Percentiles rank a stretch among this genome's conserved stretches.
Conservation (phyloP, 2,888 invertebrate genomes). For the Idaea straminata region DNA sequence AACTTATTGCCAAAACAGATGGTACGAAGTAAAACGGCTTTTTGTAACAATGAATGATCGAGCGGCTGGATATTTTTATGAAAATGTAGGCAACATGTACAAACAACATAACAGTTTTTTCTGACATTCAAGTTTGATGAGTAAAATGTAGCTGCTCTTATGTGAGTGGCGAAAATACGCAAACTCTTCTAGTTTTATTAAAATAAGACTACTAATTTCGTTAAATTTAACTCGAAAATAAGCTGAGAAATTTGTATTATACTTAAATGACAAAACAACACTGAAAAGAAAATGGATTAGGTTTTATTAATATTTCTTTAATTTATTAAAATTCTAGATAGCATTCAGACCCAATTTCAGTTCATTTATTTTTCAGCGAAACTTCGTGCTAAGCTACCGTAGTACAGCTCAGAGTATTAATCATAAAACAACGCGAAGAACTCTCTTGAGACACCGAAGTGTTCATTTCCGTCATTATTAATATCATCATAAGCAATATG, state of each 20-base stretch:
- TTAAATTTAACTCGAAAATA: too few species aligned
- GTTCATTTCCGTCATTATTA: conserved; percentile 53
- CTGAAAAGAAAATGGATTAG: too few species aligned
- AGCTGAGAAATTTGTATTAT: too few species aligned
- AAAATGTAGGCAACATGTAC: conserved; percentile 1
- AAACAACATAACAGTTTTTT: neutral
- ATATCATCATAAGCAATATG: conserved; percentile 52
- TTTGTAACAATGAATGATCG: conserved; percentile 58
- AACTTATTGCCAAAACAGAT: conserved; percentile 66
- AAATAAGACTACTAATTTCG: too few species aligned
- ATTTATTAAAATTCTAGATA: neutral
- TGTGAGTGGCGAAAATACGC: neutral
- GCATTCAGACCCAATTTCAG: neutral
- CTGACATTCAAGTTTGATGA: neutral
- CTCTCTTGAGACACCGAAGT: conserved; percentile 40
- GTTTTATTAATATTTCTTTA: too few species aligned
- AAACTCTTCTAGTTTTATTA: neutral
- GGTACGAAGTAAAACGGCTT: conserved; percentile 55
- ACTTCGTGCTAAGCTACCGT: neutral
- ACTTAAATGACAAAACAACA: too few species aligned
- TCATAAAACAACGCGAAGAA: conserved; percentile 36
- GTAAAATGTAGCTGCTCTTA: too few species aligned
- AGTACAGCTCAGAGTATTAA: conserved; percentile 5
- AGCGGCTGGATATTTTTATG: conserved; percentile 13
- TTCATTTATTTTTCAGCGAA: neutral